Conservation (phyloP, 2,888 invertebrate genomes). For the Agrochola lychnidis region DNA sequence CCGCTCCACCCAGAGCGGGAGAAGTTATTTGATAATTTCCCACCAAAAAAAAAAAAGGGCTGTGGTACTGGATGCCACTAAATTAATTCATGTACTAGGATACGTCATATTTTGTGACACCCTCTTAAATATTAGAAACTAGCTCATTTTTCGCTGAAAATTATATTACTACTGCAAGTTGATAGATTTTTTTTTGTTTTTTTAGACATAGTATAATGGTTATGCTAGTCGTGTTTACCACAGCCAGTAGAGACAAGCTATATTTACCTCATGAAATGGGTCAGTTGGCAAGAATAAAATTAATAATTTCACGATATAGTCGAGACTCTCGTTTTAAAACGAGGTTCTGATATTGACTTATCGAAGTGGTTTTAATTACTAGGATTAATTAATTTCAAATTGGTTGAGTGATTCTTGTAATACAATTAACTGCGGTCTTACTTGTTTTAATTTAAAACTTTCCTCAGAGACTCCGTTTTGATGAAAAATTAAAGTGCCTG, state of each 20-base stretch:
- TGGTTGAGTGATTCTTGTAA: constrained; percentile 36
- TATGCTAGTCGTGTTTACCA: too few species aligned
- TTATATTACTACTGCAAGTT: not conserved
- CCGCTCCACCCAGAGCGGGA: too few species aligned
- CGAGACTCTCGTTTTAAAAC: constrained; percentile 6
- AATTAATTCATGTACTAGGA: not conserved
- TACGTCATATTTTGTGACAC: not conserved
- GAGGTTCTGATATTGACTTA: constrained; percentile 14
- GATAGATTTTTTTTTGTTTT: not conserved
- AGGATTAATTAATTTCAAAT: constrained; percentile 37
- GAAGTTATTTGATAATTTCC: too few species aligned
- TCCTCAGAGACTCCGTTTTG: not conserved
- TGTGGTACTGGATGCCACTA: not conserved
- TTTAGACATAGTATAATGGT: not conserved
- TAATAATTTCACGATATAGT: constrained; percentile 22
- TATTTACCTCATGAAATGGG: constrained; percentile 30
- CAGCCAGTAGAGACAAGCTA: not conserved
- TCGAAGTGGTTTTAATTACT: constrained; percentile 47
- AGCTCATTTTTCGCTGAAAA: not conserved
- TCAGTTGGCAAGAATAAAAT: constrained; percentile 43
- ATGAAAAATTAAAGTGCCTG: not conserved
- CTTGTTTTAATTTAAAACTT: constrained; percentile 19
- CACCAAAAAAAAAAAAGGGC: too few species aligned
- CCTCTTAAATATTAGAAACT: too few species aligned
- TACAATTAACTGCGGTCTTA: constrained; percentile 14